Conservation (phyloP, 1,140 invertebrate genomes). For the Propsilocerus akamusi region DNA sequence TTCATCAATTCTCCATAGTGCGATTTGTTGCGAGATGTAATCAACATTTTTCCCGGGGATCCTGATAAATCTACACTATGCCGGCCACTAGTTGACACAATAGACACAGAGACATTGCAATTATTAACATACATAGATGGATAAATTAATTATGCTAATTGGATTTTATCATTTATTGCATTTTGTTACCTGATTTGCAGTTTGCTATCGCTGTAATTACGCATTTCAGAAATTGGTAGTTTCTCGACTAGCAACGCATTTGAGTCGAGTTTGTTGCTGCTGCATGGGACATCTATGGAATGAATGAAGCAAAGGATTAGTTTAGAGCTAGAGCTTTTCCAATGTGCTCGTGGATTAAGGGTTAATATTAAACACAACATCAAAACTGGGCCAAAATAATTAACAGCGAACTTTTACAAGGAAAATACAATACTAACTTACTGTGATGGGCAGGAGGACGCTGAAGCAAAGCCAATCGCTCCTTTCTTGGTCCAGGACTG, state of each 20-base stretch:
- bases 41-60: not conserved
- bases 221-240: not conserved
- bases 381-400: too few species aligned
- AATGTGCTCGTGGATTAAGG: too few species aligned
- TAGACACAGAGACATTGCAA: too few species aligned
- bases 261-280: conserved; percentile 1
- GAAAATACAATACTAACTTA: conserved; percentile 4
- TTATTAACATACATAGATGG: too few species aligned
- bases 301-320: too few species aligned
- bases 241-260: not conserved
- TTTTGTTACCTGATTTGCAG: not conserved
- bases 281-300: not conserved
- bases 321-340: too few species aligned
- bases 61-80: not conserved
- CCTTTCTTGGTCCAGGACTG: conserved; percentile 19
- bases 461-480: conserved; percentile 23
- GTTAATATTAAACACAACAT: too few species aligned
- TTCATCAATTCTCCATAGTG: not conserved
- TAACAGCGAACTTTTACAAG: too few species aligned
- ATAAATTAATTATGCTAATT: too few species aligned
- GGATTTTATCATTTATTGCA: too few species aligned
- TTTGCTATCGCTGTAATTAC: not conserved
- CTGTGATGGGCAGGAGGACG: not conserved
- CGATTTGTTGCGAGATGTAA: not conserved
- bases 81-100: not conserved